phyloP scores from a whole-genome alignment of 2,797 vertebrate genomes.

The Ibycter americanus region DNA sequence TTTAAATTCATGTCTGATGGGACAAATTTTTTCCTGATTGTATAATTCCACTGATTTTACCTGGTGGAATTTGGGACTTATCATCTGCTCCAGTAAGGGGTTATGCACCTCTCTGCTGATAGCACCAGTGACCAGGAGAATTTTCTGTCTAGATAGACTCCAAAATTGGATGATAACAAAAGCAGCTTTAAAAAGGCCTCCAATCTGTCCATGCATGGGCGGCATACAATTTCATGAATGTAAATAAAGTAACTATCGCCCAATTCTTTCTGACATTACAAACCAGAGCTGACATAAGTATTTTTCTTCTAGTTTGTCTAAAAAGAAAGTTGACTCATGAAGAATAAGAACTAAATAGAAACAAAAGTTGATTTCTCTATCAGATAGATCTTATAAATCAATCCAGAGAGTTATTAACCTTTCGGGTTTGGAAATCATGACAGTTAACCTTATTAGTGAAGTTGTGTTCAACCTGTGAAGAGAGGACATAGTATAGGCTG shows the following conservation, averaged over 20 bases:
- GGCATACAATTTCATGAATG: background rate
- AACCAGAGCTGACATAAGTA: background rate
- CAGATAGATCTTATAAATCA: background rate
- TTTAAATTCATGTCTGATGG: background rate
- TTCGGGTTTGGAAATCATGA: background rate
- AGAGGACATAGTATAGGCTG: background rate
- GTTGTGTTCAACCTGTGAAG: background rate
- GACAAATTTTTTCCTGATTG: background rate
- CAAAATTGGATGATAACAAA: background rate
- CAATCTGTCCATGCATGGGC: background rate
- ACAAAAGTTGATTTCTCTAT: background rate
- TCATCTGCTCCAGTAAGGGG: background rate
- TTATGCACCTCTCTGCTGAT: background rate
- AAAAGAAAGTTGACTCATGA: background rate
- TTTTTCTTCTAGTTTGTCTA: background rate
- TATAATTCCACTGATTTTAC: background rate
- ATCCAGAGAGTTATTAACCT: background rate
- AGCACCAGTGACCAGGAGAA: background rate
- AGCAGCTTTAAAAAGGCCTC: background rate
- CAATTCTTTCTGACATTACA: background rate
- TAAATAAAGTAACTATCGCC: background rate
- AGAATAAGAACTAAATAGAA: background rate
- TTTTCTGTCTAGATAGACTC: background rate
- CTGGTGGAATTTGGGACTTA: background rate
- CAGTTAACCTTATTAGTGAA: conserved; percentile 4